Evolutionary conservation across 2,888 invertebrate genomes (phyloP), one percentile per base, ranked within the genome.

Genomic region (Serripes groenlandicus): DNA sequence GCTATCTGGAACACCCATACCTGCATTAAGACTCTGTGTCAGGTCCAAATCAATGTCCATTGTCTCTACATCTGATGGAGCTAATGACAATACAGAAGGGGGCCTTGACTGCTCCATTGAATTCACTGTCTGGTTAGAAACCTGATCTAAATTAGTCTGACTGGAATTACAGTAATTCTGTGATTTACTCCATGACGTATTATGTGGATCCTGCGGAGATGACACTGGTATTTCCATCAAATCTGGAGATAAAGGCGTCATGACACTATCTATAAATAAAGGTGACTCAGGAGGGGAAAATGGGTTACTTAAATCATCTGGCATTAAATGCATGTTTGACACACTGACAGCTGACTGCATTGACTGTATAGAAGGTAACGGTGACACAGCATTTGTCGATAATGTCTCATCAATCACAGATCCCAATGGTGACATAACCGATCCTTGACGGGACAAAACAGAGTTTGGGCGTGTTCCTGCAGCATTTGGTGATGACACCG

Each of bases 51-150:
- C 84, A 66, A 85, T 81, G 60, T 85, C 83, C 85, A 89, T 87
- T 62, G 86, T 86, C 62, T 83, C 78, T n/a, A 73, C 75, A 66
- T 90, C 89, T 72, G 87, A 85, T 11, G 86, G 86, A 32, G 76
- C 84, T 35, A 85, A 71, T 15, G 92, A 90, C 5, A 88, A 81
- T 23, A 93, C 93, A 5, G 94, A 95, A 0, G 94, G 91, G 23
- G 95, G 94, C 23, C 93, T 88, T 1, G 94, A 92, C 32, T 85
- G 88, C 72, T 94, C 93, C 73, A 93, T 88, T 34, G 83, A 80
- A 62, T 71, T 56, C 18, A 34, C 21, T 60, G 58, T n/a, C 54
- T 72, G 35, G 37, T 52, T 60, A 66, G 37, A 42, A 68, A 72
- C 28, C 70, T 76, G 54, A 70, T 77, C 64, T 74, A 76, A 21